These are phyloP conservation scores for Gallinago media DNA, from an alignment of 2,113 vertebrate species.

Conservation along the genomic window DNA sequence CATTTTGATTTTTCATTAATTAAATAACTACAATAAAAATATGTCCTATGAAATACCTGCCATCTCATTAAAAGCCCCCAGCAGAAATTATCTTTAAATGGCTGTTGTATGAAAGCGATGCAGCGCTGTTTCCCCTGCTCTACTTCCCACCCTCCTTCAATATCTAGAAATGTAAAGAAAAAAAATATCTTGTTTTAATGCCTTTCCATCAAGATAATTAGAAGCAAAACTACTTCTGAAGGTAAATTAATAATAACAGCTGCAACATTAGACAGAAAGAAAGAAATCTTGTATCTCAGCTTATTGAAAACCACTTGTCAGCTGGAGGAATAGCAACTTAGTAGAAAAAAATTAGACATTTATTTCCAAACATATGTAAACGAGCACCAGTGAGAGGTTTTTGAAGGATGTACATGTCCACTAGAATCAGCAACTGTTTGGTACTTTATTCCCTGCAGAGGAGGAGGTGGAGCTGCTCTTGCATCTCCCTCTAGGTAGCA, in stretches of 20 bases:
- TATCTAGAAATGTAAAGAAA: neutral
- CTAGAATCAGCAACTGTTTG: neutral
- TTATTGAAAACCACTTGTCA: neutral
- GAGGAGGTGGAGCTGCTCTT: neutral
- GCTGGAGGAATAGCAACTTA: neutral
- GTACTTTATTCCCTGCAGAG: neutral
- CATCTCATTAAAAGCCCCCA: neutral
- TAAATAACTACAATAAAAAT: neutral
- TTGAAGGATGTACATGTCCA: accelerated
- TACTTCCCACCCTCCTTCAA: neutral
- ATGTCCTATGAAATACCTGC: neutral
- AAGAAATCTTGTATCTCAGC: constrained; percentile 1
- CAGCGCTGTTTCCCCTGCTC: neutral
- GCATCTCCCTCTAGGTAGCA: neutral
- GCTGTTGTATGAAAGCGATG: neutral
- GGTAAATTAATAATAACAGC: constrained; percentile 39
- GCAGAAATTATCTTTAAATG: neutral
- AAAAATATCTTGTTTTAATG: constrained; percentile 22
- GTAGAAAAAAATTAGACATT: neutral
- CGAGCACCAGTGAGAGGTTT: neutral
- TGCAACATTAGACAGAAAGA: constrained; percentile 17
- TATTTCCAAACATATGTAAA: neutral
- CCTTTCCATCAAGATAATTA: constrained; percentile 66
- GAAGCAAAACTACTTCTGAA: constrained; percentile 47
- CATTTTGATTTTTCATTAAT: neutral